These are phyloP conservation scores for Rhodeus uyekii DNA, from an alignment of 2,797 vertebrate species.

Conservation along the genomic window DNA sequence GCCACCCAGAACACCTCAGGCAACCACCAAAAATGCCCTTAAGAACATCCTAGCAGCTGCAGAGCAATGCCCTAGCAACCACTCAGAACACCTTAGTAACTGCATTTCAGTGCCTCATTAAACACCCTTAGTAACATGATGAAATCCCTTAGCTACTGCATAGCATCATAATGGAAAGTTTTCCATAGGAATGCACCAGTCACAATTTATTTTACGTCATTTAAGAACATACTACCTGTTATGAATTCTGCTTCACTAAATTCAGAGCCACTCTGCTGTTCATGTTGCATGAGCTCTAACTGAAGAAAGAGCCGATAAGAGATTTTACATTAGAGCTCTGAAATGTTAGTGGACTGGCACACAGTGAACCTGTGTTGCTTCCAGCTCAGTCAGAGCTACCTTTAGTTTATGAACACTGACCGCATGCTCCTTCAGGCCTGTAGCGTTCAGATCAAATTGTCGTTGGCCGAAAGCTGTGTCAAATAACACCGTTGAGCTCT, in stretches of 20 bases:
- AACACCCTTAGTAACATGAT: background rate
- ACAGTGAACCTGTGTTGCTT: conserved; percentile 11
- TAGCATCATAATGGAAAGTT: background rate
- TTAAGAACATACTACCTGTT: background rate
- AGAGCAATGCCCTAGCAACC: background rate
- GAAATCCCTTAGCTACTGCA: background rate
- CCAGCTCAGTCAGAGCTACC: conserved; percentile 37
- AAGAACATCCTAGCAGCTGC: too few species aligned
- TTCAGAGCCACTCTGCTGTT: background rate
- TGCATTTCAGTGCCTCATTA: background rate
- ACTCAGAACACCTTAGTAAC: background rate
- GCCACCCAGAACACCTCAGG: background rate
- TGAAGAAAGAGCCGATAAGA: conserved; percentile 1
- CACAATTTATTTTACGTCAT: background rate
- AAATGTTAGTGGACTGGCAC: background rate
- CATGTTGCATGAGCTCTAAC: conserved; percentile 1
- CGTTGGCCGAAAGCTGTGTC: conserved; percentile 35
- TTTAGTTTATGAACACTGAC: conserved; percentile 50
- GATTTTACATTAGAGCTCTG: conserved; percentile 1
- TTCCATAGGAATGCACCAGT: background rate
- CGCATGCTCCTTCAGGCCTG: conserved; percentile 10
- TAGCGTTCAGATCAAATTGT: conserved; percentile 43
- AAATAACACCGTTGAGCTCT: conserved; percentile 46
- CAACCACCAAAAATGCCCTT: background rate
- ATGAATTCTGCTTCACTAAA: conserved; percentile 1